Evolutionary conservation across 2,797 vertebrate species (phyloP).

Genomic region (Notolabrus celidotus): DNA sequence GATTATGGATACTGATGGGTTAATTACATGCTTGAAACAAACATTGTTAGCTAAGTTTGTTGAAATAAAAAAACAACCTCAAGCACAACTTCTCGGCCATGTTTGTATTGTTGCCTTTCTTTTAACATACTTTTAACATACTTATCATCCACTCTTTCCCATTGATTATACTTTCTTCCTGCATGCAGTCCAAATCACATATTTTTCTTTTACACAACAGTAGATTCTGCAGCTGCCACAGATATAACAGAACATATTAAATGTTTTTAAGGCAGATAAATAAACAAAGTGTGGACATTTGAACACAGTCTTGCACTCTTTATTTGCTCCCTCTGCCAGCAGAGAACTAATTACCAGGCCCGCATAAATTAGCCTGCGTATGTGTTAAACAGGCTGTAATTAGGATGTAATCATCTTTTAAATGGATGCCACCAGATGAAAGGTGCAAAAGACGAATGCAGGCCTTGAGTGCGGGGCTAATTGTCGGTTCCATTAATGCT

Average conservation of each 20-base stretch:
- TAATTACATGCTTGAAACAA: no score
- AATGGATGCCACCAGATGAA: slow-evolving; percentile 47
- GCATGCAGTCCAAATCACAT: no score
- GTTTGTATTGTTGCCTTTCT: no score
- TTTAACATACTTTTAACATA: no score
- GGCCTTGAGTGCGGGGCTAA: neutral
- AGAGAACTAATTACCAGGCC: slow-evolving; percentile 1
- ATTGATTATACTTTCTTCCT: no score
- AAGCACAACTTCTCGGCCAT: no score
- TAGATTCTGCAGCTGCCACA: no score
- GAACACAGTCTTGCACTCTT: neutral
- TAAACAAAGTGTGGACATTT: neutral
- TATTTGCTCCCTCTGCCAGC: slow-evolving; percentile 16
- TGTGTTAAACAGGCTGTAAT: slow-evolving; percentile 39
- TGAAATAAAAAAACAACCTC: no score
- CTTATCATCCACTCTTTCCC: no score
- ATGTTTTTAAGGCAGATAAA: neutral
- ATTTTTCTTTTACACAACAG: no score
- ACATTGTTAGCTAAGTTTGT: no score
- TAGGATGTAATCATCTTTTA: slow-evolving; percentile 52
- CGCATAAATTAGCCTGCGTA: slow-evolving; percentile 21
- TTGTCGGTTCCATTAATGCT: slow-evolving; percentile 35
- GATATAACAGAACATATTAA: neutral
- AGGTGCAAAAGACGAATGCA: slow-evolving; percentile 3
- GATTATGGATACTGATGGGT: no score